Base-by-base conservation (phyloP, 2,888 invertebrate species). In the Neoscelio sp. region DNA sequence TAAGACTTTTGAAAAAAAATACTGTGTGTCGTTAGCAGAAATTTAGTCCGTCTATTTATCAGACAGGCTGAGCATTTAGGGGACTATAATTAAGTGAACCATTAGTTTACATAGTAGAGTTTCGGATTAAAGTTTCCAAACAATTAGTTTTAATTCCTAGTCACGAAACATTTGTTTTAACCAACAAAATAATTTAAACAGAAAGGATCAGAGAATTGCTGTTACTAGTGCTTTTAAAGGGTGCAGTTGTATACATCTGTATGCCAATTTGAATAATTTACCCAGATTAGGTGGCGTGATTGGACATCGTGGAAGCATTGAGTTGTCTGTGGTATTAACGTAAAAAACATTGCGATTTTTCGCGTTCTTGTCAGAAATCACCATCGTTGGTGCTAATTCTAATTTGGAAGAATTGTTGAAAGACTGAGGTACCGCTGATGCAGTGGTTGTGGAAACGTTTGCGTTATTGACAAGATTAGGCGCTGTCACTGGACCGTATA, bases 251-350 rank as follows among this genome's bases (percentile, higher is more conserved):
- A 7, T 26, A 5, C 26, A 26, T 26, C 4, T 26, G 3, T 12
- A 38, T 10, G 12, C 2, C 10, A 62, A 62, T 52, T 58, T 62
- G 18, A 28, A 18, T 46, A 64, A 88, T 91, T 92, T 89, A 94
- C 94, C 93, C 87, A 95, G 92, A 90, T 93, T 93, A 28, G 94
- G 93, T 23, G 94, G 94, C 48, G 93, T 91, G 71, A 91, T 91
- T 10, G 94, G 94, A 89, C 95, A 95, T 17, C 88, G 80, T 88
- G 92, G 89, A 60, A 89, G 76, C 52, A 78, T 80, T 89, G 87
- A 79, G 80, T 86, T 30, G 87, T 84, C 82, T 89, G 86, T 85
- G 64, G 77, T 80, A 82, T 86, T 87, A 18, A 78, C 44, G 50
- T 77, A 50, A 28, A 83, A 70, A 30, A 73, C 58, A 48, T 82